Percentiles rank a stretch among this genome's conserved stretches.
Conservation (phyloP, 2,113 vertebrate species). For the Petaurus breviceps region DNA sequence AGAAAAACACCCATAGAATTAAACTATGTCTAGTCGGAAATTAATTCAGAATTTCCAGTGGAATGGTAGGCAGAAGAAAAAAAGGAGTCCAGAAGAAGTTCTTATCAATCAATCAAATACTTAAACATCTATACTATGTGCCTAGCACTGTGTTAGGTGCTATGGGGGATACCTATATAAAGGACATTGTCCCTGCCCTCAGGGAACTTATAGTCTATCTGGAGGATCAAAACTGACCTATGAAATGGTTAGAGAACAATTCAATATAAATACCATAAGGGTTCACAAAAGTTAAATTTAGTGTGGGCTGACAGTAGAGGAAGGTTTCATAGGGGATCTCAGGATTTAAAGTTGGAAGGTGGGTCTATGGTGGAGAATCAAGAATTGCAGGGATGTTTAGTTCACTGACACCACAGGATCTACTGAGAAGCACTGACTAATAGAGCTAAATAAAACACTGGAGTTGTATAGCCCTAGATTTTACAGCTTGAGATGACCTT, state of each 20-base stretch:
- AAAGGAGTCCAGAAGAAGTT: not conserved
- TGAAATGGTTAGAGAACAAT: constrained; percentile 31
- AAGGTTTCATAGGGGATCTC: constrained; percentile 7
- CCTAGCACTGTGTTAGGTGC: not conserved
- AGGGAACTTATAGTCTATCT: constrained; percentile 6
- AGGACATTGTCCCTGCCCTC: not conserved
- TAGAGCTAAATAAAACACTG: not conserved
- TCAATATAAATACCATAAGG: constrained; percentile 7
- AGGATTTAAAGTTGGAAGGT: not conserved
- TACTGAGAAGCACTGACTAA: constrained; percentile 17
- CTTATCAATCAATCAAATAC: not conserved
- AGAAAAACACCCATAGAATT: not conserved
- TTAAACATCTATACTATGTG: not conserved
- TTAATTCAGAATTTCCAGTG: not conserved
- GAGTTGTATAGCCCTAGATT: constrained; percentile 14
- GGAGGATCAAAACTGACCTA: not conserved
- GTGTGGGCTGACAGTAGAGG: not conserved
- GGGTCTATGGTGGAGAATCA: not conserved
- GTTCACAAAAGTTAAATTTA: not conserved
- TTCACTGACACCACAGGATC: not conserved
- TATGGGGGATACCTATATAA: not conserved
- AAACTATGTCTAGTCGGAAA: not conserved
- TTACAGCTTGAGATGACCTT: not conserved
- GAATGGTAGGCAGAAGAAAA: not conserved
- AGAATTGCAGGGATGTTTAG: not conserved